Base-by-base conservation (phyloP, 2,888 invertebrate species). In the Caenorhabditis uteleia region DNA sequence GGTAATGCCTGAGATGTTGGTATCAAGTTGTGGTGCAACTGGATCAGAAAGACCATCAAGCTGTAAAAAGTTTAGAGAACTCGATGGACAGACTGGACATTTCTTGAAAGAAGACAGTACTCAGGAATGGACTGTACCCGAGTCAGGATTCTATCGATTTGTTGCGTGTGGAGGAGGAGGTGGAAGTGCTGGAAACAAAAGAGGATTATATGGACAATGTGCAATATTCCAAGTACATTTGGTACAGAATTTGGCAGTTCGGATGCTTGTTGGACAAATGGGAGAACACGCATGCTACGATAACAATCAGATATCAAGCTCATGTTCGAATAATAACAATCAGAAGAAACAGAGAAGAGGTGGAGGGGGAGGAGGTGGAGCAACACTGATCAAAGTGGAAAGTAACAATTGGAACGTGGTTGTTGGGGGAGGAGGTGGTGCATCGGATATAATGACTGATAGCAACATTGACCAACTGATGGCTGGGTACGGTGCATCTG, bases 341-440 rank as follows among this genome's bases (percentile, higher is more conserved):
- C 23, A n/a, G 1, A 20, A 14, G 21, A 48, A 18, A 25, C 36
- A 31, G 21, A 23, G 29, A 14, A 36, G 34, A 25, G 47, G 34
- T 7, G 64, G 64, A 14, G 64, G 54, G n/a, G 64, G 58, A 10
- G 64, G 64, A 8, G 64, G 64, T 18, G 64, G 64, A n/a, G 64
- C 64, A 10, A 58, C 64, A 14, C 23, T 64, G 16, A 45, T 64
- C 2, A 48, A 31, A 18, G 38, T 58, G 6, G 47, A 48, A 27
- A 16, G 38, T 3, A 25, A 42, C 14, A 20, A 26, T 6, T 62
- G 62, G 62, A 57, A 53, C 36, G 54, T 64, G n/a, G 49, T 64
- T 1, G 38, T 38, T 31, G 64, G 54, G n/a, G 64, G 64, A 21
- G 64, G 64, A 5, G 58, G 45, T 29, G 64, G 64, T 27, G 55